phyloP scores from a whole-genome alignment of 2,888 invertebrate species.

The Leucoma salicis region DNA sequence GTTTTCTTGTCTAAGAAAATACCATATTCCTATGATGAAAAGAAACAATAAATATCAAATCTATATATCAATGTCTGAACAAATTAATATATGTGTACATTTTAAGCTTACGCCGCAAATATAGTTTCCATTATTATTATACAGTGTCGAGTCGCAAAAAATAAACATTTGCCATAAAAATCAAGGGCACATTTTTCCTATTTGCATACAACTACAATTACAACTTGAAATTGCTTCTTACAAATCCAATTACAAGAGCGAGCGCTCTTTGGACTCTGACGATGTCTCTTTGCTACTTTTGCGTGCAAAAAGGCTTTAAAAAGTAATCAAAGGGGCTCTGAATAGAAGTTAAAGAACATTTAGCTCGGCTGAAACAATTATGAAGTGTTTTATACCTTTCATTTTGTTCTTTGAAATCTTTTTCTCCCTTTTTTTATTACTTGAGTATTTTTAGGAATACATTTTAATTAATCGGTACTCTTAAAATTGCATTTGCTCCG shows the following conservation, averaged over 20 bases:
- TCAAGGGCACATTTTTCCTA: slow-evolving; percentile 39
- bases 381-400: slow-evolving; percentile 67
- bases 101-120: no score
- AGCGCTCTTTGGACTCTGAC: slow-evolving; percentile 52
- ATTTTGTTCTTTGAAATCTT: slow-evolving; percentile 59
- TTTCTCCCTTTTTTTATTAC: slow-evolving; percentile 33
- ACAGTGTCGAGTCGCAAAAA: no score
- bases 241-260: slow-evolving; percentile 66
- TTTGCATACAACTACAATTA: slow-evolving; percentile 57
- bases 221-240: slow-evolving; percentile 52
- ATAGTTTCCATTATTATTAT: no score
- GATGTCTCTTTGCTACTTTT: slow-evolving; percentile 62
- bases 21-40: no score
- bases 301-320: slow-evolving; percentile 65
- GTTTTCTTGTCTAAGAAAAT: no score
- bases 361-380: slow-evolving; percentile 59
- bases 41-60: no score
- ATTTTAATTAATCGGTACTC: background rate
- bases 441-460: background rate
- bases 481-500: background rate
- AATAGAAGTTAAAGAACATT: slow-evolving; percentile 61
- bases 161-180: no score
- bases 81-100: no score
- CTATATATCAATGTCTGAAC: no score
- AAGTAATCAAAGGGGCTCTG: slow-evolving; percentile 71